phyloP scores from a whole-genome alignment of 2,113 vertebrate species.

The Acinonyx jubatus region DNA sequence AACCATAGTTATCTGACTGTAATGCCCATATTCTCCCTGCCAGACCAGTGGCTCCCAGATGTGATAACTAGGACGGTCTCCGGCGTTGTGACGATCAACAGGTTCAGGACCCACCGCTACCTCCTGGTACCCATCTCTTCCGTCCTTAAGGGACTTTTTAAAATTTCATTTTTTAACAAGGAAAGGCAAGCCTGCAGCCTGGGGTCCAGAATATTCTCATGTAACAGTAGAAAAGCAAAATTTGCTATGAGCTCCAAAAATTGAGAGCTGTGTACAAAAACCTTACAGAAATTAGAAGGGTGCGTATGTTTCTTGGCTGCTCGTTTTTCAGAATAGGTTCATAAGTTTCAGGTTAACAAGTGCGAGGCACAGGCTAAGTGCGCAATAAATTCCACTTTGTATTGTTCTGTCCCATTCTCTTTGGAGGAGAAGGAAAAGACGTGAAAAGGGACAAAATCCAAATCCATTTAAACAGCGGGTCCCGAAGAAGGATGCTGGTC shows the following conservation, averaged over 20 bases:
- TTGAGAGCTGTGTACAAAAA: background rate
- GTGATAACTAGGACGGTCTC: background rate
- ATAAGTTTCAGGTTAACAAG: background rate
- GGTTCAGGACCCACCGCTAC: background rate
- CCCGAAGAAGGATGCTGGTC: background rate
- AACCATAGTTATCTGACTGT: background rate
- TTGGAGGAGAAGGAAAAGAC: background rate
- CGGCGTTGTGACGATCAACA: background rate
- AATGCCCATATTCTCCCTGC: background rate
- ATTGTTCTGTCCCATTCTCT: background rate
- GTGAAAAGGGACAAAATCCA: background rate
- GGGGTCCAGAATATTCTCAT: background rate
- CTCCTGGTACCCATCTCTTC: background rate
- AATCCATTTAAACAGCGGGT: background rate
- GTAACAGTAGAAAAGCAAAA: background rate
- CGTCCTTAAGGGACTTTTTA: background rate
- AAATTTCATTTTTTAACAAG: background rate
- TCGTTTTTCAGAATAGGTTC: background rate
- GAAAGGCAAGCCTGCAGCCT: background rate
- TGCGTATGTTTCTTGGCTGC: background rate
- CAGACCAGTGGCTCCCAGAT: background rate
- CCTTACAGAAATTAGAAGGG: background rate
- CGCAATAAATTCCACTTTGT: background rate
- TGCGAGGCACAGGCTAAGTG: background rate
- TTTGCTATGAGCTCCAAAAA: background rate